Conservation (phyloP, 2,888 invertebrate genomes). For the Opisthograptis luteolata region DNA sequence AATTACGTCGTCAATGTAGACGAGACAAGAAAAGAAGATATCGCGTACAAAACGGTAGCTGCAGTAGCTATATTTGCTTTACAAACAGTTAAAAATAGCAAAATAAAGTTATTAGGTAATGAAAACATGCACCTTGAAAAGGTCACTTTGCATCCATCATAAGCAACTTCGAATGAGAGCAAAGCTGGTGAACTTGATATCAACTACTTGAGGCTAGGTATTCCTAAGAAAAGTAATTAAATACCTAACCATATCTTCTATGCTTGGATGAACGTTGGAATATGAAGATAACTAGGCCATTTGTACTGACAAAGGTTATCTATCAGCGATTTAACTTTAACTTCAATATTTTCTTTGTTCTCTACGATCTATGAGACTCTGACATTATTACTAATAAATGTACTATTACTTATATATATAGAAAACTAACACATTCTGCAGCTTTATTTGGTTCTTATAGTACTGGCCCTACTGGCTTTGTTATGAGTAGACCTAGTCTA, state of each 20-base stretch:
- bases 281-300: constrained; percentile 11
- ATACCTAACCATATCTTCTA: constrained; percentile 5
- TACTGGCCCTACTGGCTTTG: no score
- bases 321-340: neutral
- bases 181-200: constrained; percentile 21
- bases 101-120: neutral
- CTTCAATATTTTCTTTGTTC: neutral
- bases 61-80: neutral
- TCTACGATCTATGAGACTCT: neutral
- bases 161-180: constrained; percentile 2
- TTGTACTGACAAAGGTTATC: constrained; percentile 4
- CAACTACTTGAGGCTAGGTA: constrained; percentile 14
- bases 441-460: no score
- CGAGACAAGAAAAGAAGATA: constrained; percentile 8
- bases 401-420: no score
- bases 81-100: neutral
- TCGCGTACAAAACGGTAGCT: constrained; percentile 9
- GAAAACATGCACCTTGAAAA: neutral
- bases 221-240: constrained; percentile 21
- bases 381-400: neutral
- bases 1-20: constrained; percentile 14
- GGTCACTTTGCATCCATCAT: neutral
- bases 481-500: no score
- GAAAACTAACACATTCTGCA: no score
- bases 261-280: constrained; percentile 2